Evolutionary conservation across 2,797 vertebrate genomes (phyloP).

Genomic region (Rallus crepitans): DNA sequence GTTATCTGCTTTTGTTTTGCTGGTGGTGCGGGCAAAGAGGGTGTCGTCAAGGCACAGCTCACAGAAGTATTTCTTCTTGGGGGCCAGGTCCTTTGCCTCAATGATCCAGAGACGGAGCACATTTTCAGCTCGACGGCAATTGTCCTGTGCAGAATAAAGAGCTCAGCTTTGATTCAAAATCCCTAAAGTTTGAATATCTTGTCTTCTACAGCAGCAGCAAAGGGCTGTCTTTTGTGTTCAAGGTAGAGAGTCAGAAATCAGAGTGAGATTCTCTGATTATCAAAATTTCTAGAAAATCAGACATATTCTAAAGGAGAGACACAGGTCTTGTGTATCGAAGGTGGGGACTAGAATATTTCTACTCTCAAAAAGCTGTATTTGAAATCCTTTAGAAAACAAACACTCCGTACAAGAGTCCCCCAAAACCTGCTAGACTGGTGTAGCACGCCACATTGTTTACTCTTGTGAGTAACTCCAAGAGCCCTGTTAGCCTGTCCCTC

Average conservation of each 20-base stretch:
- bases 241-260: not conserved
- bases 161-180: not conserved
- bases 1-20: slow-evolving; percentile 91
- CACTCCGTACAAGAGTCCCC: not conserved
- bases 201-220: not conserved
- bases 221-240: not conserved
- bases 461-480: not conserved
- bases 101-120: slow-evolving; percentile 96
- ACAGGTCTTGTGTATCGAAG: not conserved
- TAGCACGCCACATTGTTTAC: not conserved
- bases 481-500: not conserved
- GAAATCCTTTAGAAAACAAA: slow-evolving; percentile 11
- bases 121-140: slow-evolving; percentile 91
- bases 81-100: slow-evolving; percentile 94
- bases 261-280: not conserved
- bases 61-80: slow-evolving; percentile 97
- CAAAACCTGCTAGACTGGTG: not conserved
- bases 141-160: slow-evolving; percentile 84
- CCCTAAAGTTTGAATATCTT: not conserved
- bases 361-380: not conserved
- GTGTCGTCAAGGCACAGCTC: slow-evolving; percentile 97
- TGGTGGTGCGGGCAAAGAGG: slow-evolving; percentile 94
- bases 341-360: not conserved
- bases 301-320: not conserved
- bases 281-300: not conserved